Conservation (phyloP, 2,113 vertebrate genomes). For the Nibea albiflora region DNA sequence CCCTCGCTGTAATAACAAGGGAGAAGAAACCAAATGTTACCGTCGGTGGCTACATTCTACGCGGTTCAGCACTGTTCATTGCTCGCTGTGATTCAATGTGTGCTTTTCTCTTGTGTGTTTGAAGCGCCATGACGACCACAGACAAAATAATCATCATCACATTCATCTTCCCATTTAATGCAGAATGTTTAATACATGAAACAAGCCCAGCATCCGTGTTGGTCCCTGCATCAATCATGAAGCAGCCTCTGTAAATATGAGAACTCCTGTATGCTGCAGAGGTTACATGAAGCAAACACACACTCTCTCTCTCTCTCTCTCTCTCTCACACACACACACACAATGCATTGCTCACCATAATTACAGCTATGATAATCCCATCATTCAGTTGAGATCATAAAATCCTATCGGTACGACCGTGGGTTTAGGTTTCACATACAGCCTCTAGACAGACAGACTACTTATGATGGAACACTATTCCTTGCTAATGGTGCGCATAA, state of each 20-base stretch:
- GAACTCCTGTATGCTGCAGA: conserved; percentile 22
- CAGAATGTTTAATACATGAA: conserved; percentile 17
- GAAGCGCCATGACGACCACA: neutral
- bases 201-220: conserved; percentile 8
- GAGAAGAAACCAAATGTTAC: neutral
- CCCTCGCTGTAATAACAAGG: conserved; percentile 85
- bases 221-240: conserved; percentile 34
- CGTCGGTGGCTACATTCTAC: neutral
- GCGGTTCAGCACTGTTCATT: neutral
- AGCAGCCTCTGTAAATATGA: conserved; percentile 43
- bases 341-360: conserved; percentile 62
- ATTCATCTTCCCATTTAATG: neutral
- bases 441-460: conserved; percentile 69
- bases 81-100: neutral
- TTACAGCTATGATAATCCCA: conserved; percentile 69
- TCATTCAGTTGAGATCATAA: conserved; percentile 72
- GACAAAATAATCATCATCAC: neutral
- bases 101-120: neutral
- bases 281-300: conserved; percentile 35
- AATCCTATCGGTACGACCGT: conserved; percentile 56
- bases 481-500: conserved; percentile 74
- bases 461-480: conserved; percentile 78
- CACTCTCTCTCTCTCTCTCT: neutral
- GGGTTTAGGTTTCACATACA: conserved; percentile 67
- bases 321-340: conserved; percentile 31